Evolutionary conservation across 2,888 invertebrate species (phyloP), one percentile per base, ranked within the genome.

Genomic region (Microchrysa polita): DNA sequence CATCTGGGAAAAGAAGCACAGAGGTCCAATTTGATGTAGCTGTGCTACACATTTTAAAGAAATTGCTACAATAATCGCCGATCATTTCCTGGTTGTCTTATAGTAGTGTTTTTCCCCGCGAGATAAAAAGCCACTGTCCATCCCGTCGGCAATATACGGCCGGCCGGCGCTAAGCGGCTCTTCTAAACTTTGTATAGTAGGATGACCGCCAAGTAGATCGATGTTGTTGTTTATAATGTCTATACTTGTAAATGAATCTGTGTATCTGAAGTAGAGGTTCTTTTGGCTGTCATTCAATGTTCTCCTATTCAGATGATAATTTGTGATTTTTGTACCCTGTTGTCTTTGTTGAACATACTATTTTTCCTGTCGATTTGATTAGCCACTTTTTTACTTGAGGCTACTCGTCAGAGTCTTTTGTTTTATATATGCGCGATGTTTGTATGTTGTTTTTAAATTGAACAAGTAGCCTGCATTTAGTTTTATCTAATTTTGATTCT

Each of bases 1-100:
- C 48, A 65, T 20, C 52, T 60, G 14, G 12, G 57, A 44, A n/a
- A n/a, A n/a, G 53, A 67, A 27, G 18, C 59, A 7, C 57, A 34
- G 4, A 20, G 59, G 59, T 57, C 42, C 22, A 16, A 61, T 65
- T n/a, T 48, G 1, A n/a, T 22, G 65, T 48, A 23, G 34, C 61
- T 9, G 23, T 75, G 67, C 63, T 73, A 67, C 74, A 76, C 75
- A 77, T 77, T 77, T 73, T 76, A 76, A 77, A 75, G 76, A 77
- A 76, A 77, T 78, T 75, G 76, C 74, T 73, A 71, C 57, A 81
- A 82, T 83, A 84, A 84, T 84, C 83, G 80, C 81, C 71, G 78
- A 80, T 81, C 83, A 84, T 84, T 84, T 84, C 84, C 84, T 83
- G 84, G 81, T 80, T 81, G 74, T 77, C 73, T 79, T 63, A 63